Evolutionary conservation across 1,140 invertebrate genomes (phyloP).

Genomic region (Pantala flavescens): DNA sequence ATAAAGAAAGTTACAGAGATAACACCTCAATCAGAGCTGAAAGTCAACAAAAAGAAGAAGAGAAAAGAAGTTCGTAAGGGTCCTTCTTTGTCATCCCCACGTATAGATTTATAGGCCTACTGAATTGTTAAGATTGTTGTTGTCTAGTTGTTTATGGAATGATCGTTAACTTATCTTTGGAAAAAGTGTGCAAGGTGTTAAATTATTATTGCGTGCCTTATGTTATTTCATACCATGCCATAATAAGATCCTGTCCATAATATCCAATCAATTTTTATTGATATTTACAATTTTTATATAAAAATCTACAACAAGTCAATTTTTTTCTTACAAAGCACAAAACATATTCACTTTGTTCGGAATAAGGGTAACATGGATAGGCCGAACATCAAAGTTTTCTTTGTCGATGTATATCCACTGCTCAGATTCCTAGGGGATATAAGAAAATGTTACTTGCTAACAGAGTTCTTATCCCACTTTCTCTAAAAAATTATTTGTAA

Average conservation of each 20-base stretch:
- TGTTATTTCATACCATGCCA: neutral
- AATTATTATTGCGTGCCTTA: neutral
- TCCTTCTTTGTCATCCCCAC: conserved; percentile 11
- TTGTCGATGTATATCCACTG: conserved; percentile 11
- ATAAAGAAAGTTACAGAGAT: conserved; percentile 7
- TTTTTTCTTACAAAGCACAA: neutral
- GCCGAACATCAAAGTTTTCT: conserved; percentile 7
- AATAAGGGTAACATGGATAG: neutral
- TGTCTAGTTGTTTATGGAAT: neutral
- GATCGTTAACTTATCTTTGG: neutral
- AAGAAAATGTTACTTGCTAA: no score
- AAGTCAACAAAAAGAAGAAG: conserved; percentile 23
- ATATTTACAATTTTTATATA: conserved; percentile 10
- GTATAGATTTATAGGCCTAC: neutral
- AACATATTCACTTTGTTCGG: conserved; percentile 11
- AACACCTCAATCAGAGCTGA: neutral
- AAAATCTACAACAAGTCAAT: neutral
- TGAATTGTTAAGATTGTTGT: no score
- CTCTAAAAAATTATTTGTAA: no score
- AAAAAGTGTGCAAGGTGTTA: neutral
- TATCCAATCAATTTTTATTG: neutral
- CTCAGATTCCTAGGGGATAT: neutral
- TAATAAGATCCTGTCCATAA: neutral
- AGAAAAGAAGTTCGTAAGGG: conserved; percentile 20
- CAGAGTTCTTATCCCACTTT: no score